These are phyloP conservation scores for Rallus crepitans DNA, from an alignment of 2,797 vertebrate genomes.

Conservation along the genomic window DNA sequence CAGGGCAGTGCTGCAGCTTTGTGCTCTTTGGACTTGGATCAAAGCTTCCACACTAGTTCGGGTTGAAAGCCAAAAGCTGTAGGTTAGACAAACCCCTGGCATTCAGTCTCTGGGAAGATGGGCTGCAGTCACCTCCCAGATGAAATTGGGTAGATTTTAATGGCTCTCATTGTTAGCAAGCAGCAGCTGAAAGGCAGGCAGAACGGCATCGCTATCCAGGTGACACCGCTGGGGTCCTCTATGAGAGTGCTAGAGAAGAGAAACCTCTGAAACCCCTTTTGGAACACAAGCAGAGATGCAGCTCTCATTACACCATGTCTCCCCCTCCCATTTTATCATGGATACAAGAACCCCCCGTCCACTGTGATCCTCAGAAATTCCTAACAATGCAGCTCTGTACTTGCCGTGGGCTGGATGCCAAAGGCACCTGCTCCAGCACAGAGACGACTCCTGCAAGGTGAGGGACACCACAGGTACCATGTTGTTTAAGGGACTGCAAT, in stretches of 20 bases:
- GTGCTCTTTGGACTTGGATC: neutral
- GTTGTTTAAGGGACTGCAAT: rapidly evolving
- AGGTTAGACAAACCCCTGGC: neutral
- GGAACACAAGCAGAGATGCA: rapidly evolving
- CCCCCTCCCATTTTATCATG: neutral
- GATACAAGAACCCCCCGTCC: rapidly evolving
- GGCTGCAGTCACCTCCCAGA: neutral
- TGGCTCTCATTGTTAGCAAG: neutral
- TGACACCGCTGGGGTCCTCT: neutral
- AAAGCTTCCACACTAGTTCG: rapidly evolving
- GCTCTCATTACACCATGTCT: rapidly evolving
- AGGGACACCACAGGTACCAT: rapidly evolving
- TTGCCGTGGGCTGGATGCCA: neutral
- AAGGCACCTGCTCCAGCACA: neutral
- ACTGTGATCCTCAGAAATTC: no score
- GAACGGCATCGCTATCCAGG: neutral
- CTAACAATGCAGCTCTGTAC: rapidly evolving
- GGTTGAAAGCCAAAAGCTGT: neutral
- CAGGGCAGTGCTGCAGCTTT: neutral
- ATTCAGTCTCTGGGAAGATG: neutral
- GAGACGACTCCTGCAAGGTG: rapidly evolving
- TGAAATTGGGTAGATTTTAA: neutral
- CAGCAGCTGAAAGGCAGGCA: neutral
- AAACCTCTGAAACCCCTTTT: neutral
- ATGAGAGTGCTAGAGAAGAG: rapidly evolving